Evolutionary conservation across 1,140 invertebrate genomes (phyloP).

Genomic region (Leptinotarsa lineolata): DNA sequence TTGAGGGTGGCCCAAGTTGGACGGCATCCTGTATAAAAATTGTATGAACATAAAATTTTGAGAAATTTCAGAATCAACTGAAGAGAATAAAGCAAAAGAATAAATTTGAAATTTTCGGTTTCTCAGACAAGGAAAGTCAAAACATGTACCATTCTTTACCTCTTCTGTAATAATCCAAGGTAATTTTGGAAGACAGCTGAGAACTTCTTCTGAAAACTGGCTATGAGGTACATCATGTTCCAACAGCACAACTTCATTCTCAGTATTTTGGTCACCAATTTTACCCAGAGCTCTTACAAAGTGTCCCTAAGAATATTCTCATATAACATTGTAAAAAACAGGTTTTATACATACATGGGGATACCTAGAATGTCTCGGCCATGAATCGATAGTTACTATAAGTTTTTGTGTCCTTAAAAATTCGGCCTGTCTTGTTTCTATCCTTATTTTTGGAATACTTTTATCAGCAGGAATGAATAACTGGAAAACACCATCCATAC

Average conservation of each 20-base stretch:
- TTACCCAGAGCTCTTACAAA: conserved; percentile 85
- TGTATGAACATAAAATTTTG: too few species aligned
- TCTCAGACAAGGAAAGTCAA: too few species aligned
- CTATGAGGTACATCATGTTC: conserved; percentile 98
- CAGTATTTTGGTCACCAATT: conserved; percentile 81
- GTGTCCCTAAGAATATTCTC: conserved; percentile 67
- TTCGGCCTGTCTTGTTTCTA: conserved; percentile 88
- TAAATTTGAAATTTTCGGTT: too few species aligned
- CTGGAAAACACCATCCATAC: conserved; percentile 73
- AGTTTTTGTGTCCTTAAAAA: conserved; percentile 82
- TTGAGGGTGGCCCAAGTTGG: too few species aligned
- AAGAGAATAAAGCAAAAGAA: too few species aligned
- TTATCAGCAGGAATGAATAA: conserved; percentile 89
- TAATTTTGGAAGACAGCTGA: conserved; percentile 87
- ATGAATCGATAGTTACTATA: conserved; percentile 90
- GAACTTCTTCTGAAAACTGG: conserved; percentile 91
- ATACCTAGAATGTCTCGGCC: conserved; percentile 85
- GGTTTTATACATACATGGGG: conserved; percentile 58
- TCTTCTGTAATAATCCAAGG: conserved; percentile 88
- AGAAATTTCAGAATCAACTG: too few species aligned
- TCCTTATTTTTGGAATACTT: conserved; percentile 87
- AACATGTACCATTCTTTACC: conserved; percentile 55
- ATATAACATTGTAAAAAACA: background rate
- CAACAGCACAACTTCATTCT: conserved; percentile 93
- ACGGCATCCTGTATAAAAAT: too few species aligned